These are phyloP conservation scores for Cryptotis parvus DNA, from an alignment of 2,113 vertebrate genomes.

Conservation along the genomic window DNA sequence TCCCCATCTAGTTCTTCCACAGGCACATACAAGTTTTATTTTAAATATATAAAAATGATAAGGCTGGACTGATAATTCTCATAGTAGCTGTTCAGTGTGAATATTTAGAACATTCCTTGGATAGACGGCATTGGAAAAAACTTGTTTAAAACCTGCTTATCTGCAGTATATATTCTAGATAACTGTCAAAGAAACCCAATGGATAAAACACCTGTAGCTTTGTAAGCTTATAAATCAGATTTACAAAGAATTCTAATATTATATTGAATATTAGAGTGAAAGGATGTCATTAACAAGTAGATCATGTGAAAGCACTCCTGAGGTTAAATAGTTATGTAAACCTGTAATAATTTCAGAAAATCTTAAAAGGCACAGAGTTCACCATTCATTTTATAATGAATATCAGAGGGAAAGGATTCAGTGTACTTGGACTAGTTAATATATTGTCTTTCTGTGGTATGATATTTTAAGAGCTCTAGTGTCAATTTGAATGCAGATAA, in stretches of 20 bases:
- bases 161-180: background rate
- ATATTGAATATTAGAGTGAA: background rate
- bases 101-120: conserved; percentile 53
- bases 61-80: background rate
- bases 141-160: conserved; percentile 28
- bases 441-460: background rate
- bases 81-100: background rate
- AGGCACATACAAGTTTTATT: background rate
- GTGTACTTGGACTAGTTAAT: background rate
- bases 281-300: background rate
- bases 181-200: background rate
- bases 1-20: background rate
- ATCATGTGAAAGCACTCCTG: background rate
- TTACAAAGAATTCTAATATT: conserved; percentile 43
- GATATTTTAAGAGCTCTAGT: conserved; percentile 37
- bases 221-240: background rate
- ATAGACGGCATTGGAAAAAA: background rate
- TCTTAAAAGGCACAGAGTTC: background rate
- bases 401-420: background rate
- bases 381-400: conserved; percentile 3
- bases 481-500: background rate
- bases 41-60: conserved; percentile 29
- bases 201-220: background rate
- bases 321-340: conserved; percentile 29
- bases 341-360: background rate